Evolutionary conservation across 37 sponge, comb jelly and placozoan genomes (phyloP).

Genomic region (Haliclona indistincta): DNA sequence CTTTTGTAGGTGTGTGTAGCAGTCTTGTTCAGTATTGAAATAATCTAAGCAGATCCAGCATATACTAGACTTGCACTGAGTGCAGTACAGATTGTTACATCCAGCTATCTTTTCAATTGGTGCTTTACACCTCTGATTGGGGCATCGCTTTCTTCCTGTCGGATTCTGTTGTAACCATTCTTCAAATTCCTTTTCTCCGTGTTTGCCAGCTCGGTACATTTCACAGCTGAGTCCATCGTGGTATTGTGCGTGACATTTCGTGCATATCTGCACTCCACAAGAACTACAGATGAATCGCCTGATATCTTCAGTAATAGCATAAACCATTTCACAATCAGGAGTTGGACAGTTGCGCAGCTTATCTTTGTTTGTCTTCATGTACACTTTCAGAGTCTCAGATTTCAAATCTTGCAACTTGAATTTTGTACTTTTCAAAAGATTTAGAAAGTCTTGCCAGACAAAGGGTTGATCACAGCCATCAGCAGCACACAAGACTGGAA

Average conservation of each 20-base stretch:
- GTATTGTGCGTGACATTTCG: slow-evolving; percentile 47
- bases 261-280: slow-evolving; percentile 52
- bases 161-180: slow-evolving; percentile 49
- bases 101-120: slow-evolving; percentile 71
- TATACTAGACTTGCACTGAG: slow-evolving; percentile 39
- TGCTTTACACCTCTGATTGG: slow-evolving; percentile 54
- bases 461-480: slow-evolving; percentile 53
- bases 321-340: slow-evolving; percentile 70
- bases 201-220: slow-evolving; percentile 12
- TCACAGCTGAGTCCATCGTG: slow-evolving; percentile 67
- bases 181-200: slow-evolving; percentile 16
- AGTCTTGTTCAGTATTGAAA: slow-evolving; percentile 32
- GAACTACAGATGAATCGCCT: slow-evolving; percentile 37
- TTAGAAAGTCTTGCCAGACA: slow-evolving; percentile 73
- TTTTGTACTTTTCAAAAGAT: slow-evolving; percentile 30
- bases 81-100: slow-evolving; percentile 47
- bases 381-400: slow-evolving; percentile 17
- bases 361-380: slow-evolving; percentile 16
- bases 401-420: slow-evolving; percentile 9
- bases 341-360: slow-evolving; percentile 46
- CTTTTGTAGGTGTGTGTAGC: slow-evolving; percentile 49
- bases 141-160: slow-evolving; percentile 43
- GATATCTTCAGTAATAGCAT: slow-evolving; percentile 27
- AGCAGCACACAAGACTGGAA: slow-evolving; percentile 70
- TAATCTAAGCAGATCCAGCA: slow-evolving; percentile 66